Base-by-base conservation (phyloP, 2,797 vertebrate species). In the Neostethus bicornis region DNA sequence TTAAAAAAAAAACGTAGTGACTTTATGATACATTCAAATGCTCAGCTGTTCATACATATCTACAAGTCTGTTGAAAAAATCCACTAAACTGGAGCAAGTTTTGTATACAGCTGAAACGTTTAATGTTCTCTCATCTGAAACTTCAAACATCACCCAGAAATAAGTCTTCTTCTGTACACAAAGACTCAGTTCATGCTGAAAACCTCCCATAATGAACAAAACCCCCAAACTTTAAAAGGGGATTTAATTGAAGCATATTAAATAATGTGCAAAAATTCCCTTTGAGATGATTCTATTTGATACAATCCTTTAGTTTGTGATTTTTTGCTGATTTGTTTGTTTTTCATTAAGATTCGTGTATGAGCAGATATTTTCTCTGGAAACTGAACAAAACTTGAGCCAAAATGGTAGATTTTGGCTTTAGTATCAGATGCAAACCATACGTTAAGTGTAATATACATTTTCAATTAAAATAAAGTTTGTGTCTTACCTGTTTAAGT, bases 401-500 rank as follows among this genome's bases (percentile, higher is more conserved):
- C 29, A 63, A 5, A 32, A 51, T n/a, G n/a, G n/a, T 47, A 23
- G 29, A 20, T 10, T 35, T 10, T 35, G 43, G n/a, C 31, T 50
- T 20, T 9, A 48, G 13, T 53, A 57, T 34, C 23, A 61, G 45
- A 21, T 51, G 51, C 25, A 42, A 37, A 48, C 12, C 16, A 4
- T 2, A 37, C 47, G 66, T 9, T 1, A 55, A n/a, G 29, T 4
- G 13, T 35, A 31, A 16, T 39, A n/a, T 20, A 37, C 13, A 65
- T 48, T 25, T 21, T 20, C n/a, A 23, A 14, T 28, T 44, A 14
- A 19, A 10, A 57, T 28, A 51, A 34, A 19, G 42, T 51, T 63
- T 61, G 2, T 14, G 51, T 69, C 85, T 55, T 88, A 90, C 88
- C 88, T 83, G 81, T 81, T 72, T 63, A 58, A 83, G 31, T 77